Evolutionary conservation across 2,113 vertebrate genomes (phyloP).

Genomic region (Malurus alboscapulatus): DNA sequence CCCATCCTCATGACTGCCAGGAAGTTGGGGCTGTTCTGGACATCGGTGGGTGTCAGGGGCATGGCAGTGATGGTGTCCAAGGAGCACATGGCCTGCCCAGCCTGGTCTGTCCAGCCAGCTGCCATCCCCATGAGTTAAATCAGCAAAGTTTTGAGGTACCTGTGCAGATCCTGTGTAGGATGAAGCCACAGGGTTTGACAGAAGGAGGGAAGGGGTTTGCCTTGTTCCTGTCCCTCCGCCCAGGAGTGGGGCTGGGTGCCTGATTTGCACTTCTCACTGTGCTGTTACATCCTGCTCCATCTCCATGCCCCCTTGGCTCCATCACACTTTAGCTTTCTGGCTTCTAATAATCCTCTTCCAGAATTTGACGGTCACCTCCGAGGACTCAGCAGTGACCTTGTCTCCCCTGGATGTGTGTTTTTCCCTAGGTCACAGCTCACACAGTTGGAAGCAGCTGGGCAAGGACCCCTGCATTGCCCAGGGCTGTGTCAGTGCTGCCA

Average conservation of each 20-base stretch:
- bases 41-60: not conserved
- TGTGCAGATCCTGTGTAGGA: not conserved
- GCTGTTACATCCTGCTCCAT: not conserved
- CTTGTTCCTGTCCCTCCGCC: not conserved
- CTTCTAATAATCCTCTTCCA: not conserved
- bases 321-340: not conserved
- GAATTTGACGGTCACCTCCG: rapidly evolving
- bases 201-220: rapidly evolving
- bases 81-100: not conserved
- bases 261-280: rapidly evolving
- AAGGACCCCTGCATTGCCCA: too few species aligned
- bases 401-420: not conserved
- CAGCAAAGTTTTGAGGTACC: rapidly evolving
- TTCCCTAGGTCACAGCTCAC: too few species aligned
- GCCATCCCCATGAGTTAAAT: rapidly evolving
- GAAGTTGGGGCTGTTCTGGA: rapidly evolving
- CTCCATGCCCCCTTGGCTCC: rapidly evolving
- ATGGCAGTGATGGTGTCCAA: rapidly evolving
- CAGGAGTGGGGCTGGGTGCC: rapidly evolving
- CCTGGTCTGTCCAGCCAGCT: rapidly evolving
- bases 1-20: not conserved
- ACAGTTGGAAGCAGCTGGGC: rapidly evolving
- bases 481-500: not conserved
- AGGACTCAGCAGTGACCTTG: rapidly evolving
- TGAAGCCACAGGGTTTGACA: not conserved